phyloP scores from a whole-genome alignment of 2,888 invertebrate species.

The Oasisia sp. region DNA sequence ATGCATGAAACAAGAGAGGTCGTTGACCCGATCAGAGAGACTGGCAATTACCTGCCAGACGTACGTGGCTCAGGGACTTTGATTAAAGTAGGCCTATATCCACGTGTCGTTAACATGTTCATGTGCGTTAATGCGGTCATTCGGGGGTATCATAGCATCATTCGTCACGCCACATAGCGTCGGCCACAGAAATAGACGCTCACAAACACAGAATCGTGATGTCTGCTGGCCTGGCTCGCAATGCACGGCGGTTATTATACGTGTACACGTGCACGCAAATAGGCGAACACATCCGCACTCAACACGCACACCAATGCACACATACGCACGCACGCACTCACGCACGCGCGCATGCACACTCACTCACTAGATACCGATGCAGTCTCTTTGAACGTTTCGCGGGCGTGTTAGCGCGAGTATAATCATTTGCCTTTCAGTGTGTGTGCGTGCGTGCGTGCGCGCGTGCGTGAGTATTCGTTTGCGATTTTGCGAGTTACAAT shows the following conservation, averaged over 20 bases:
- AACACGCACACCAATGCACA: too few relatives aligned
- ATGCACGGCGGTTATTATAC: too few relatives aligned
- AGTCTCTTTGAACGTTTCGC: too few relatives aligned
- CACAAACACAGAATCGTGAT: background rate
- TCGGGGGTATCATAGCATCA: background rate
- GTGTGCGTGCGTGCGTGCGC: background rate
- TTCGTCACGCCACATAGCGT: background rate
- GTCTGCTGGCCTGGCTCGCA: background rate
- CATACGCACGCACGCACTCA: too few relatives aligned
- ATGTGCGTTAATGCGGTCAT: background rate
- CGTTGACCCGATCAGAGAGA: background rate
- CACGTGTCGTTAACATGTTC: background rate
- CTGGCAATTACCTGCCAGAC: too few relatives aligned
- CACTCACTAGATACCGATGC: too few relatives aligned
- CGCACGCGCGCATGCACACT: background rate
- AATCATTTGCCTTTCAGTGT: too few relatives aligned
- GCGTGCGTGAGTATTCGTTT: background rate
- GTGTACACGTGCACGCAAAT: too few relatives aligned
- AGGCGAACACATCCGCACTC: too few relatives aligned
- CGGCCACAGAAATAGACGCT: background rate
- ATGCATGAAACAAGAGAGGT: background rate
- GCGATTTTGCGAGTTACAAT: too few relatives aligned
- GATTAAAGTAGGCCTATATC: background rate
- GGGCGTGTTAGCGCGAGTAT: too few relatives aligned
- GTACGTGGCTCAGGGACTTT: background rate